Conservation (phyloP, 2,888 invertebrate genomes). For the Hipparchia sbordonii region DNA sequence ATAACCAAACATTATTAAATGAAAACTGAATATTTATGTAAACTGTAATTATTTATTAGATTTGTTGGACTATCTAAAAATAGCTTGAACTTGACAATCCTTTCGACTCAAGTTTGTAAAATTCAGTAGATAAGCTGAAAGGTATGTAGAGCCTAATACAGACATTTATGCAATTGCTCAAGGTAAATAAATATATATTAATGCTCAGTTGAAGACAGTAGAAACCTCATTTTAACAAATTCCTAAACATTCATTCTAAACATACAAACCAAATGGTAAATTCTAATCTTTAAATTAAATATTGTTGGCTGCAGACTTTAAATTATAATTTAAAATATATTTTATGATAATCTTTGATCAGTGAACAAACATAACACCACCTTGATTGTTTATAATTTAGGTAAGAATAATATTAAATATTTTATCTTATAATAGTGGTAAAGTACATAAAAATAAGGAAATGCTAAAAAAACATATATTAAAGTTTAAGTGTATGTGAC, state of each 20-base stretch:
- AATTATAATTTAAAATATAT: neutral
- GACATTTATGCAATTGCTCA: no score
- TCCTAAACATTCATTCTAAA: neutral
- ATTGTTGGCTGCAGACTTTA: neutral
- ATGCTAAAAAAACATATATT: constrained; percentile 63
- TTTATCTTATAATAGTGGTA: constrained; percentile 1
- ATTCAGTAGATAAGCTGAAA: neutral
- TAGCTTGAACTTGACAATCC: neutral
- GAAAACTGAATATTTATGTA: neutral
- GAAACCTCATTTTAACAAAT: neutral
- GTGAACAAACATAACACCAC: neutral
- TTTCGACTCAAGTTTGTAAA: neutral
- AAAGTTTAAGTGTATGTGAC: constrained; percentile 75
- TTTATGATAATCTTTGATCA: neutral
- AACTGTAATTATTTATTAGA: neutral
- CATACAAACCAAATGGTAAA: neutral
- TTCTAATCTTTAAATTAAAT: neutral
- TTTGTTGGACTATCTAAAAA: neutral
- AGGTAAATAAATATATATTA: no score
- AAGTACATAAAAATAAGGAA: constrained; percentile 26
- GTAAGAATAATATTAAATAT: neutral
- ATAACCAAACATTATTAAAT: neutral
- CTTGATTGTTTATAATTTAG: neutral
- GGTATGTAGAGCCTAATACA: neutral
- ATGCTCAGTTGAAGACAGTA: no score